Conservation (phyloP, 1,140 invertebrate genomes). For the Caenorhabditis briggsae region DNA sequence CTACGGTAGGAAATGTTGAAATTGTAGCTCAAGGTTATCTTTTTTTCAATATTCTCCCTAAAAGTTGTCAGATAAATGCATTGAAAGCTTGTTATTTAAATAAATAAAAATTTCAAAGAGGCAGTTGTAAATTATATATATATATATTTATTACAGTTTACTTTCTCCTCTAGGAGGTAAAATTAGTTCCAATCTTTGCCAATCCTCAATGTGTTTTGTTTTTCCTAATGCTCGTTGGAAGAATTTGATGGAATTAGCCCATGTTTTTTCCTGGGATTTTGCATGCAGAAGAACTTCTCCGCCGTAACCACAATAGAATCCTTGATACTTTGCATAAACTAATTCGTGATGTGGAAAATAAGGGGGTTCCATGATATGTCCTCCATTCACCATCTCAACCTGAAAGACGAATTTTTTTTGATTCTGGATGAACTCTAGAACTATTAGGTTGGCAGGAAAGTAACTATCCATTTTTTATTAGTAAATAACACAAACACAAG, state of each 20-base stretch:
- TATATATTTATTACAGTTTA: not conserved
- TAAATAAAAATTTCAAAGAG: too few relatives aligned
- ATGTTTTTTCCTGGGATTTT: constrained; percentile 57
- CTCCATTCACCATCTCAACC: constrained; percentile 56
- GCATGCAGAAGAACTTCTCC: constrained; percentile 59
- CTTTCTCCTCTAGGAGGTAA: not conserved
- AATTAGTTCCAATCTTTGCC: constrained; percentile 24
- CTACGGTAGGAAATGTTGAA: too few relatives aligned
- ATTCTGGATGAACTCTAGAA: too few relatives aligned
- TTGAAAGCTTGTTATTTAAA: too few relatives aligned
- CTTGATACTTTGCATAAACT: constrained; percentile 61
- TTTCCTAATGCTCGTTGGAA: constrained; percentile 44
- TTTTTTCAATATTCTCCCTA: too few relatives aligned
- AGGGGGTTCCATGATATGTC: constrained; percentile 61
- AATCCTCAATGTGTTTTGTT: constrained; percentile 44
- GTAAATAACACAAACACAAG: too few relatives aligned
- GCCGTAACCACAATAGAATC: constrained; percentile 63
- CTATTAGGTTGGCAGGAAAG: too few relatives aligned
- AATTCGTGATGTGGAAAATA: constrained; percentile 61
- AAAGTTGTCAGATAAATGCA: too few relatives aligned
- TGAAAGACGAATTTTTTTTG: not conserved
- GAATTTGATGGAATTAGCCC: constrained; percentile 55
- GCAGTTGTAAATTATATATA: too few relatives aligned
- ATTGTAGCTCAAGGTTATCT: too few relatives aligned
- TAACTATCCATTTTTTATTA: too few relatives aligned